These are phyloP conservation scores for Metopia argyrocephala DNA, from an alignment of 2,888 invertebrate genomes.

Conservation along the genomic window DNA sequence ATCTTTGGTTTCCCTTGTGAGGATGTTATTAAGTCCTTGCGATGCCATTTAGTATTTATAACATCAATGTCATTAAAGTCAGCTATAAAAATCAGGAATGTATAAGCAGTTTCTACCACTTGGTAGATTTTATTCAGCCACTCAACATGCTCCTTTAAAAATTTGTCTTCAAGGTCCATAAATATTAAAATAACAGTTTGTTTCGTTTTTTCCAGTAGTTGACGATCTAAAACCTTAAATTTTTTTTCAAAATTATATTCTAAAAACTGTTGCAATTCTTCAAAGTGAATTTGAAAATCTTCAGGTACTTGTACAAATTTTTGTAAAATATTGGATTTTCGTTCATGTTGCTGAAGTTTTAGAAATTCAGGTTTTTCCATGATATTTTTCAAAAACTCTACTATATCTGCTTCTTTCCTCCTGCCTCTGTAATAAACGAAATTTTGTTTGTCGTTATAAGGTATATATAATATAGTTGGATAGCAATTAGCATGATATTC, in stretches of 20 bases:
- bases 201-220: neutral
- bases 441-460: constrained; percentile 28
- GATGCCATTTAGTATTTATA: neutral
- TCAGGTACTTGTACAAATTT: neutral
- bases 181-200: neutral
- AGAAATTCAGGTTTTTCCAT: neutral
- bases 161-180: constrained; percentile 1
- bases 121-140: neutral
- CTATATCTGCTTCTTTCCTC: constrained; percentile 29
- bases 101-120: neutral
- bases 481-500: constrained; percentile 45
- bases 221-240: neutral
- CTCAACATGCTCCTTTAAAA: neutral
- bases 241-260: neutral
- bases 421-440: constrained; percentile 34
- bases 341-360: neutral
- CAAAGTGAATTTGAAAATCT: neutral
- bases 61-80: constrained; percentile 16
- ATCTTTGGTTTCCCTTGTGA: neutral
- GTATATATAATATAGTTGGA: constrained; percentile 53
- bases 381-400: constrained; percentile 26
- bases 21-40: neutral
- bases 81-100: neutral
- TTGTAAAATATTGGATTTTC: neutral
- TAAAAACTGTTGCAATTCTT: neutral